Conservation (phyloP, 2,113 vertebrate genomes). For the Gallinago jamesoni region DNA sequence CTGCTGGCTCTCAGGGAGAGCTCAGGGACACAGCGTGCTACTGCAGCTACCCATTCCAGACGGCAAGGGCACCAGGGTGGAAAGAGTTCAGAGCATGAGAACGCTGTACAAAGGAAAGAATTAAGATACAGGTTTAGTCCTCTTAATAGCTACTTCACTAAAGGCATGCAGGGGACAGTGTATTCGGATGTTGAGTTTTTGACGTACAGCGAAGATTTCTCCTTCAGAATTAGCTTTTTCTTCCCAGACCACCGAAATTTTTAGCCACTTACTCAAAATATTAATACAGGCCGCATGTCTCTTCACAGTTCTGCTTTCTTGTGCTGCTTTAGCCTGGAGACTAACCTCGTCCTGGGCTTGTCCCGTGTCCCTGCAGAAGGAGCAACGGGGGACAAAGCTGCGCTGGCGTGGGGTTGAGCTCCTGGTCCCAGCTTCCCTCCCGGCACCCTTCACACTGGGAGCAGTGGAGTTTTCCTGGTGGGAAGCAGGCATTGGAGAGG, state of each 20-base stretch:
- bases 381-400: neutral
- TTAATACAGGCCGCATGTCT: neutral
- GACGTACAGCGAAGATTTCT: neutral
- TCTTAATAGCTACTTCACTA: neutral
- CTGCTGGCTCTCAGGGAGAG: neutral
- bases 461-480: neutral
- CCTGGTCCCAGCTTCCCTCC: neutral
- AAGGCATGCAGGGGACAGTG: neutral
- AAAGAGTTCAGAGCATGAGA: neutral
- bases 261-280: neutral
- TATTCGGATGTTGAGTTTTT: neutral
- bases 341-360: neutral
- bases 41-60: neutral
- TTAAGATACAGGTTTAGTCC: neutral
- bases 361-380: neutral
- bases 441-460: neutral
- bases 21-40: neutral
- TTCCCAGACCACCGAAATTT: neutral
- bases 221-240: neutral
- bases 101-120: neutral
- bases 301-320: neutral
- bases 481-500: neutral
- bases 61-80: neutral
- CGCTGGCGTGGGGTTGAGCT: neutral
- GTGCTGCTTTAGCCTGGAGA: neutral